phyloP scores from a whole-genome alignment of 2,797 vertebrate genomes.

The Glossophaga mutica region DNA sequence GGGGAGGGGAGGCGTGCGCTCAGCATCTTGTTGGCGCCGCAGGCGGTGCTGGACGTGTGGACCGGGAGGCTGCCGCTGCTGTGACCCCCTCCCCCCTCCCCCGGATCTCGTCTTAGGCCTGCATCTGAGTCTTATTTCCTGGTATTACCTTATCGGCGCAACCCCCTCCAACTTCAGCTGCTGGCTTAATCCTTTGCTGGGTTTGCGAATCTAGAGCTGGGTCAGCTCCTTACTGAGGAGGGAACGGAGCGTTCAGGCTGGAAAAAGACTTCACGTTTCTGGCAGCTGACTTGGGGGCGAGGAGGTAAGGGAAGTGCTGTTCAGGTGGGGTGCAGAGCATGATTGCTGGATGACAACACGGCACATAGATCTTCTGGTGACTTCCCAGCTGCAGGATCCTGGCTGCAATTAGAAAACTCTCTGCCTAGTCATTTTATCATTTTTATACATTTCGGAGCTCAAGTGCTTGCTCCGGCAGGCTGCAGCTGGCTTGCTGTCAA shows the following conservation, averaged over 20 bases:
- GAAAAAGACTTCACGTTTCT: not conserved
- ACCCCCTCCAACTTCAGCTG: not conserved
- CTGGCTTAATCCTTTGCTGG: not conserved
- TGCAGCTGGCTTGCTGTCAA: conserved; percentile 78
- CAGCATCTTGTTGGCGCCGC: fast-evolving
- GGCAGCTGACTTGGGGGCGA: conserved; percentile 30
- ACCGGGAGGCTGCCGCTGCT: not conserved
- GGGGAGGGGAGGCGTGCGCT: not conserved
- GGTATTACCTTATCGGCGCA: not conserved
- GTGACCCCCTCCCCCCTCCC: not conserved
- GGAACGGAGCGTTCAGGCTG: not conserved
- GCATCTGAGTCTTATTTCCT: conserved; percentile 2
- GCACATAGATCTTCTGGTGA: conserved; percentile 71
- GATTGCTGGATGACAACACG: conserved; percentile 59
- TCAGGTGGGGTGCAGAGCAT: conserved; percentile 54
- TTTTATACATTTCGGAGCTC: conserved; percentile 57
- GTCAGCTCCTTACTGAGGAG: conserved; percentile 39
- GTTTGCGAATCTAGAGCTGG: not conserved
- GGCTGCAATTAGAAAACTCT: conserved; percentile 75
- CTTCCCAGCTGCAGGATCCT: conserved; percentile 79
- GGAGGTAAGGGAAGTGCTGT: conserved; percentile 66
- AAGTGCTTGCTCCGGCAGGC: conserved; percentile 63
- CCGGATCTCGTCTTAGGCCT: not conserved
- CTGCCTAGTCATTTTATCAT: conserved; percentile 63
- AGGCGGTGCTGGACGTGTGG: not conserved